Base-by-base conservation (phyloP, 2,888 invertebrate species). In the Stenichneumon culpator region DNA sequence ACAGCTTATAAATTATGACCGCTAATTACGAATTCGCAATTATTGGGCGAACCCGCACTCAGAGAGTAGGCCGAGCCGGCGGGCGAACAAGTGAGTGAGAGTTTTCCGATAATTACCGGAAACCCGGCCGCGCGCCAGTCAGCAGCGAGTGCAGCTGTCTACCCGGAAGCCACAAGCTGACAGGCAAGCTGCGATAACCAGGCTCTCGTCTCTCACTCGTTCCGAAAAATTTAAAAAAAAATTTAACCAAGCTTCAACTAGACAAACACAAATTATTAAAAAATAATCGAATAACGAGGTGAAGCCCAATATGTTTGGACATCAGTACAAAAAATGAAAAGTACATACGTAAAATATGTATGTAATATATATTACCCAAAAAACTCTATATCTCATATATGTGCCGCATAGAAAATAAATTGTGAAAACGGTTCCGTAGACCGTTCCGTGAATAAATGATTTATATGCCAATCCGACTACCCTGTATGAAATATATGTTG, bases 31-130 rank as follows among this genome's bases (percentile, higher is more conserved):
- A 83, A 84, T 85, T 84, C 68, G 86, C 72, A 84, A 88, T 88
- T 86, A 84, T 88, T 87, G 84, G 84, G 79, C 44, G 72, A 22
- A 74, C 50, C 65, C 60, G 74, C 9, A 22, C 69, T 32, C 28
- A 19, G 57, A 65, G 28, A 44, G 50, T 57, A 19, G n/a, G 57
- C 36, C 32, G 50, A 50, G 44, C 28, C 36, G 4, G 2, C n/a
- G 50, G 22, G 44, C 67, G 44, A 44, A 44, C 44, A 44, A 80
- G 68, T 68, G 69, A 52, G 54, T 25, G 80, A 80, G 86, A 84
- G 83, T 84, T 87, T 88, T 86, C 86, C 87, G 84, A 88, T 88
- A 88, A 88, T 87, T 88, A 81, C 80, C 84, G 84, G 73, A 63
- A 47, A 47, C 73, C 39, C 63, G 60, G 63, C 77, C 67, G 81